Evolutionary conservation across 1,140 invertebrate species (phyloP).

Genomic region (Zaprionus capensis): DNA sequence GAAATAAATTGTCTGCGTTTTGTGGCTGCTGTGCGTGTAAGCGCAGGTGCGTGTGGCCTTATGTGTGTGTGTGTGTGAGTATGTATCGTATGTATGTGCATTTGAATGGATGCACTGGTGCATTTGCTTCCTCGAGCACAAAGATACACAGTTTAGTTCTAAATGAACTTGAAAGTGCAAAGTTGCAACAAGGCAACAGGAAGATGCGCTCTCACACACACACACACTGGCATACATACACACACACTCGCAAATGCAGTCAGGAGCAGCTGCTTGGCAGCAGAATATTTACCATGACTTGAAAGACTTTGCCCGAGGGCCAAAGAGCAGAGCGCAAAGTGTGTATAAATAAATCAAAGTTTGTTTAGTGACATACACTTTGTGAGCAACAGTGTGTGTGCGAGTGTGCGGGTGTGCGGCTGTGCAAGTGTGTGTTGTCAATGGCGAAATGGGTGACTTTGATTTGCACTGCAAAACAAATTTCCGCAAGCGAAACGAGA

Average conservation of each 20-base stretch:
- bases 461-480: constrained; percentile 66
- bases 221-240: neutral
- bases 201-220: neutral
- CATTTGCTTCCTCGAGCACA: constrained; percentile 21
- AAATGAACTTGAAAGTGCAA: constrained; percentile 45
- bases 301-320: constrained; percentile 49
- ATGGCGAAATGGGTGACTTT: constrained; percentile 51
- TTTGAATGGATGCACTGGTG: constrained; percentile 8
- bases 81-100: neutral
- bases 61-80: neutral
- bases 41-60: neutral
- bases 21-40: constrained; percentile 2
- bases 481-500: constrained; percentile 73
- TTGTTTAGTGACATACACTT: constrained; percentile 74
- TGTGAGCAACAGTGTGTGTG: constrained; percentile 1
- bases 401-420: neutral
- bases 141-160: constrained; percentile 30
- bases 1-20: constrained; percentile 44
- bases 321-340: constrained; percentile 65
- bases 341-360: constrained; percentile 78
- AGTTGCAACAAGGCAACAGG: constrained; percentile 35
- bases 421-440: constrained; percentile 35
- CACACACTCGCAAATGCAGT: neutral
- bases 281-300: constrained; percentile 50
- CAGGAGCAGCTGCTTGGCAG: constrained; percentile 25